A percentile compares a stretch with the other conserved stretches of the same genome.
phyloP scores from a whole-genome alignment of 2,797 vertebrate genomes.

The Hydrocynus forskahlii region DNA sequence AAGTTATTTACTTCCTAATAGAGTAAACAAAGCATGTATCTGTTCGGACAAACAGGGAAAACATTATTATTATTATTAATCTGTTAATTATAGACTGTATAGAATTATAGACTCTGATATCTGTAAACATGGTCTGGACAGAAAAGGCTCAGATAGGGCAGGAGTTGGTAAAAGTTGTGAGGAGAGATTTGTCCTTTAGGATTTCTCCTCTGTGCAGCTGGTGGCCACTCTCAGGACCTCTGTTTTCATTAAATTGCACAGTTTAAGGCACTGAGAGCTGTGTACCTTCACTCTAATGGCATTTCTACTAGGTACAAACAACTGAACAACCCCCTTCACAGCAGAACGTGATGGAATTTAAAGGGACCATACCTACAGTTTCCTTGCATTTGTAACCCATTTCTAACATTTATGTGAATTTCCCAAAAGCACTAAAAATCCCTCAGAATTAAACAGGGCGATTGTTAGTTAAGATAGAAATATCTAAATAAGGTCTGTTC shows the following conservation, averaged over 20 bases:
- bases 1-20: conserved; percentile 56
- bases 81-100: no score
- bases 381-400: neutral
- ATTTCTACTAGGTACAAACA: neutral
- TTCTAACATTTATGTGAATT: neutral
- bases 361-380: neutral
- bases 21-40: neutral
- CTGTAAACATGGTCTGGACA: neutral
- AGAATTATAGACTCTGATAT: no score
- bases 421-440: no score
- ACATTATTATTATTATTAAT: no score
- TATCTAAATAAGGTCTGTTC: no score
- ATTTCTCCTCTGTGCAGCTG: neutral
- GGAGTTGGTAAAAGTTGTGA: no score
- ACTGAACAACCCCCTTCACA: neutral
- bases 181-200: conserved; percentile 1
- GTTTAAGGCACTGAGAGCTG: neutral
- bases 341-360: neutral
- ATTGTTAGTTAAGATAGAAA: no score
- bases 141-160: no score
- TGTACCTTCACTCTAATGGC: neutral
- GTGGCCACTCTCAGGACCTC: neutral
- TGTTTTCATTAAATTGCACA: neutral
- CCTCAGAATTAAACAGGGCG: no score
- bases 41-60: neutral